Evolutionary conservation across 2,113 vertebrate species (phyloP).

Genomic region (Nothoprocta pentlandii): DNA sequence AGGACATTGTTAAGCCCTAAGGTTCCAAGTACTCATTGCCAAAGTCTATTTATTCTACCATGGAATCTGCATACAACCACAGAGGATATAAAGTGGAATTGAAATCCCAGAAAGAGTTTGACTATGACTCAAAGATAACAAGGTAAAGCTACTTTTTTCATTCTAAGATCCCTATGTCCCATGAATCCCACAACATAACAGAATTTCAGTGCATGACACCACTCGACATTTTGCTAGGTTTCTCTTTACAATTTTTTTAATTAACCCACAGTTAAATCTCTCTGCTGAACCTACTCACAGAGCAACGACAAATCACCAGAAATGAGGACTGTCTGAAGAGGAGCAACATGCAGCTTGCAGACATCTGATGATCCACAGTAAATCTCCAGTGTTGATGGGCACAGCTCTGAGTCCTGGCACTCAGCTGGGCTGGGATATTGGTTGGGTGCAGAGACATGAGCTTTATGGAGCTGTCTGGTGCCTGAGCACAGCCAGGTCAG

Average conservation of each 20-base stretch:
- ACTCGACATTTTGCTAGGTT: background rate
- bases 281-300: background rate
- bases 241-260: slow-evolving; percentile 22
- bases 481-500: background rate
- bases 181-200: background rate
- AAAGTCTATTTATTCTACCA: slow-evolving; percentile 24
- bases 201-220: accelerated
- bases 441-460: background rate
- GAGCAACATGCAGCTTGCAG: background rate
- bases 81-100: slow-evolving; percentile 47
- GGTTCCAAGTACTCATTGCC: slow-evolving; percentile 38
- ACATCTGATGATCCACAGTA: background rate
- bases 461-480: accelerated
- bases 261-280: background rate
- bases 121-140: background rate
- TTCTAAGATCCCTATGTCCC: background rate
- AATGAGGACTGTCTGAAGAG: background rate
- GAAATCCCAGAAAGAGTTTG: slow-evolving; percentile 32
- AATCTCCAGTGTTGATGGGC: background rate
- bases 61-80: slow-evolving; percentile 57
- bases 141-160: slow-evolving; percentile 21
- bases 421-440: background rate
- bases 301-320: background rate
- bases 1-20: slow-evolving; percentile 56
- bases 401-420: accelerated